These are phyloP conservation scores for Pygathrix nemaeus DNA, from an alignment of 2,113 vertebrate species.

Conservation along the genomic window DNA sequence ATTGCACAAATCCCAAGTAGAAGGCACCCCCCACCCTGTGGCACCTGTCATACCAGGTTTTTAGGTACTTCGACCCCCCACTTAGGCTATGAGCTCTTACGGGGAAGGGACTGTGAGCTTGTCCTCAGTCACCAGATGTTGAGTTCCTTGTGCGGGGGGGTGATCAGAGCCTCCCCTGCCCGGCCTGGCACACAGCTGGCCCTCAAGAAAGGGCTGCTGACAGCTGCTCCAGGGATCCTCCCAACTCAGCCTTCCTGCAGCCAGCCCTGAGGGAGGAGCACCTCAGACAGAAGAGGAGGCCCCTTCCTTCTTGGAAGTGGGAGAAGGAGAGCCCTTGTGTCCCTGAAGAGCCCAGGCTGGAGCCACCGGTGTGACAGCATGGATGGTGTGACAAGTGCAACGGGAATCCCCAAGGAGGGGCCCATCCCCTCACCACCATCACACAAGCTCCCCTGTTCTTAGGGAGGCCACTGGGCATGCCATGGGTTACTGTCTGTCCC, in stretches of 20 bases:
- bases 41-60: neutral
- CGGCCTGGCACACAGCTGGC: neutral
- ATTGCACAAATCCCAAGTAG: rapidly evolving
- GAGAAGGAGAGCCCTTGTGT: neutral
- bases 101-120: neutral
- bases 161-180: neutral
- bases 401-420: neutral
- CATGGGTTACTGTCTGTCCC: neutral
- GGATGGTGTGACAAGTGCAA: neutral
- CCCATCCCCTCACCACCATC: neutral
- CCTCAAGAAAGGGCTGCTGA: neutral
- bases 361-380: neutral
- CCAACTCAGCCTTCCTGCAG: too few relatives aligned
- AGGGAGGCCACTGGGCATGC: neutral
- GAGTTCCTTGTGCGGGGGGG: neutral
- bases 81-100: neutral
- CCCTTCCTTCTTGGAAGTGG: neutral
- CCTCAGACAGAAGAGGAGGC: neutral
- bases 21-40: rapidly evolving
- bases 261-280: neutral
- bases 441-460: too few relatives aligned
- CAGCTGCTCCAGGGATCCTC: too few relatives aligned
- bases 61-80: rapidly evolving
- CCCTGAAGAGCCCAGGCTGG: neutral
- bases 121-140: neutral